A percentile compares a stretch with the other conserved stretches of the same genome.
phyloP scores from a whole-genome alignment of 2,797 vertebrate genomes.

The Ataeniobius toweri region DNA sequence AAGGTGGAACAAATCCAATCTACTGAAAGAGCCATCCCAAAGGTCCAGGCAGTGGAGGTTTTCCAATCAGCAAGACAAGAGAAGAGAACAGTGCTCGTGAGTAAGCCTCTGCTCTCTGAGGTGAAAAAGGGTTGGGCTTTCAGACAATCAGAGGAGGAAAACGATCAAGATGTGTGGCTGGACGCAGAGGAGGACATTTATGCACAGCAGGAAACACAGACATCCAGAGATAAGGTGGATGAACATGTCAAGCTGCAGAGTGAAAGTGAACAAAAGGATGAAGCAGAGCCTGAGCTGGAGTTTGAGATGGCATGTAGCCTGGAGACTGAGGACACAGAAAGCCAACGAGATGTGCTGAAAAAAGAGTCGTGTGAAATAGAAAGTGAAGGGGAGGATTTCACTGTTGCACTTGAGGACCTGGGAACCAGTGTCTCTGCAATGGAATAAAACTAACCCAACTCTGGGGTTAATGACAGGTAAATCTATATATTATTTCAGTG shows the following conservation, averaged over 20 bases:
- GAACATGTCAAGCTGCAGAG: slow-evolving; percentile 16
- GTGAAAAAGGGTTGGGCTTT: slow-evolving; percentile 11
- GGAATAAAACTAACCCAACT: slow-evolving; percentile 34
- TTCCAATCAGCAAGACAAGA: slow-evolving; percentile 26
- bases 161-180: slow-evolving; percentile 73
- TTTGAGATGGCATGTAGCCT: slow-evolving; percentile 7
- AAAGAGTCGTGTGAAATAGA: slow-evolving; percentile 33
- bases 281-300: slow-evolving; percentile 6
- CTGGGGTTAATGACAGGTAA: slow-evolving; percentile 26
- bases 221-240: slow-evolving; percentile 14
- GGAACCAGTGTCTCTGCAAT: background rate
- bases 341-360: slow-evolving; percentile 16
- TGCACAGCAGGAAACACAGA: slow-evolving; percentile 15
- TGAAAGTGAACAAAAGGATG: slow-evolving; percentile 9
- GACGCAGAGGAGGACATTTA: slow-evolving; percentile 72
- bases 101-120: slow-evolving; percentile 11
- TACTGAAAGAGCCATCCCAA: slow-evolving; percentile 12
- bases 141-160: slow-evolving; percentile 47
- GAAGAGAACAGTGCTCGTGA: slow-evolving; percentile 4
- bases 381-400: slow-evolving; percentile 65
- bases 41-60: slow-evolving; percentile 25
- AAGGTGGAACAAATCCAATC: slow-evolving; percentile 22
- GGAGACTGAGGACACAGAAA: slow-evolving; percentile 17
- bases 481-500: background rate
- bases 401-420: slow-evolving; percentile 55